A percentile compares a stretch with the other conserved stretches of the same genome.
These are phyloP conservation scores for Aurelia aurita complex sp. Pacific DNA, from an alignment of 30 jellyfish, hydroid and myxozoan species.

Conservation along the genomic window DNA sequence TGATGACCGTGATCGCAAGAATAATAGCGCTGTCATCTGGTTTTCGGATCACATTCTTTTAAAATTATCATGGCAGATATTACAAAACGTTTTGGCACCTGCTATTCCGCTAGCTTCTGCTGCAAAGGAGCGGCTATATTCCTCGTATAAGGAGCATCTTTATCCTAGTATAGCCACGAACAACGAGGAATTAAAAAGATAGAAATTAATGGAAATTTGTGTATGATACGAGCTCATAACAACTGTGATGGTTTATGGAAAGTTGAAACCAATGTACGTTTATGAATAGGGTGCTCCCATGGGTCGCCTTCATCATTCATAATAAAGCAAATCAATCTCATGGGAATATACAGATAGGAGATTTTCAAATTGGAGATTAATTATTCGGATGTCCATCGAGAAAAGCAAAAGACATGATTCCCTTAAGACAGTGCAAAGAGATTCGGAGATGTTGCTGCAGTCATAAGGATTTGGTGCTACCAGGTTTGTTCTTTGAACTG, in stretches of 20 bases:
- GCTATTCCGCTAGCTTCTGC: not conserved
- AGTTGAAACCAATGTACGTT: too few species aligned
- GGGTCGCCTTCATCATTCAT: too few species aligned
- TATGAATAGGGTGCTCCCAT: too few species aligned
- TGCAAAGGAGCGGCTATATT: too few species aligned
- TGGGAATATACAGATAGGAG: not conserved
- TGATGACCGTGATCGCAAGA: slow-evolving; percentile 10
- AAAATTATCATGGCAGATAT: slow-evolving; percentile 11
- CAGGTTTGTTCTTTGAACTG: slow-evolving; percentile 30
- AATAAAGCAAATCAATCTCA: not conserved
- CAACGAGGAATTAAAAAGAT: too few species aligned
- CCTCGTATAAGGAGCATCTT: too few species aligned
- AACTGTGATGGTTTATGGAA: too few species aligned
- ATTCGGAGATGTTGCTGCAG: slow-evolving; percentile 47
- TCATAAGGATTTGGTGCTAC: slow-evolving; percentile 27
- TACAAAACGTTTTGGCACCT: slow-evolving; percentile 44
- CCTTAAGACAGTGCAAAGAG: slow-evolving; percentile 13
- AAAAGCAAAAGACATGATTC: not conserved
- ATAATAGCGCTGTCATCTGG: slow-evolving; percentile 3
- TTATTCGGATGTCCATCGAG: too few species aligned
- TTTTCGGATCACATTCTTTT: slow-evolving; percentile 18
- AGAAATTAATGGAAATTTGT: too few species aligned
- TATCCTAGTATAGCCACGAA: too few species aligned
- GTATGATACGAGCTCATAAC: too few species aligned
- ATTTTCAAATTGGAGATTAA: too few species aligned